These are phyloP conservation scores for Pyrocephalus nanus DNA, from an alignment of 2,797 vertebrate species.

Conservation along the genomic window DNA sequence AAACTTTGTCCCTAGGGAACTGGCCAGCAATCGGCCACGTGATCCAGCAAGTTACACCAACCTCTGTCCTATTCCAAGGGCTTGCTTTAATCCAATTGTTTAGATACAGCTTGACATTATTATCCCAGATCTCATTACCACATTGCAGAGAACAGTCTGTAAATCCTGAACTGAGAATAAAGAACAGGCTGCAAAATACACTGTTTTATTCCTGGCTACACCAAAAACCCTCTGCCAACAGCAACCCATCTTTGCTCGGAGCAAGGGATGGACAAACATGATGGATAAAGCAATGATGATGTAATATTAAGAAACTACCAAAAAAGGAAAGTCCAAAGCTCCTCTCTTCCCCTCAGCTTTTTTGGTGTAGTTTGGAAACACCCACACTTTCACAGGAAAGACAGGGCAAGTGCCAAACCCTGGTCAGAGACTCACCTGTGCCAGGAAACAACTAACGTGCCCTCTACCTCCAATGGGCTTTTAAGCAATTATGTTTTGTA, in stretches of 20 bases:
- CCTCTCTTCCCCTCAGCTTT: not conserved
- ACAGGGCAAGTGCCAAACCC: not conserved
- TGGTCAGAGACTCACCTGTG: not conserved
- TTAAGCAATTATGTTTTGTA: not conserved
- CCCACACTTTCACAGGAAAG: not conserved
- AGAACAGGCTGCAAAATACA: not conserved
- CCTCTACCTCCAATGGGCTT: not conserved
- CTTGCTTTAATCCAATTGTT: constrained; percentile 68
- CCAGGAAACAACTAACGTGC: not conserved
- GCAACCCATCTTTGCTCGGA: not conserved
- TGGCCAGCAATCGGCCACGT: constrained; percentile 23
- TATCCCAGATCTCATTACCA: constrained; percentile 64
- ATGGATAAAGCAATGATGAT: not conserved
- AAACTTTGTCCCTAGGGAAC: constrained; percentile 39
- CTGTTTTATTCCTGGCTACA: not conserved
- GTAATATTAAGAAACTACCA: not conserved
- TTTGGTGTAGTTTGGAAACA: not conserved
- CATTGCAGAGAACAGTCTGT: constrained; percentile 19
- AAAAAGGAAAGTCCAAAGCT: not conserved
- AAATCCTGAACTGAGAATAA: constrained; percentile 39
- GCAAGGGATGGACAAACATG: not conserved
- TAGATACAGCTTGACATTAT: constrained; percentile 58
- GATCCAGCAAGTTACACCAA: constrained; percentile 45
- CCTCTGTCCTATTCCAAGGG: constrained; percentile 60
- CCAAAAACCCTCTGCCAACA: not conserved